Conservation (phyloP, 2,888 invertebrate species). For the Operophtera brumata region DNA sequence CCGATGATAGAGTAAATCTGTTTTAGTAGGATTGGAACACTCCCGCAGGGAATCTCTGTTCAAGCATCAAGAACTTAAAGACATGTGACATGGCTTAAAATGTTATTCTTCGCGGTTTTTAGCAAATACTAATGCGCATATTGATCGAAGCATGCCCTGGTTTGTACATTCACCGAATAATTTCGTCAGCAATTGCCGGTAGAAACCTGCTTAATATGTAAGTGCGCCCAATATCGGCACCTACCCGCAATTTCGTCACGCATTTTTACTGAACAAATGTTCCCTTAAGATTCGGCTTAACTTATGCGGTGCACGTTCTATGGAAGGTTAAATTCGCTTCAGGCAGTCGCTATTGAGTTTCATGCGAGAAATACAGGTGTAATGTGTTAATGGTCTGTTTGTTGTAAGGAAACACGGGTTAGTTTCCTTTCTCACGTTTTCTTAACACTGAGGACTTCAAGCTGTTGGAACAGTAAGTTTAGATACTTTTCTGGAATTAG, state of each 20-base stretch:
- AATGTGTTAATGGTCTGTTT: conserved; percentile 42
- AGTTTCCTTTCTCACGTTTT: too few relatives aligned
- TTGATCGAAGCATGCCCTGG: too few relatives aligned
- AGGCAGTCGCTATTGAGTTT: conserved; percentile 50
- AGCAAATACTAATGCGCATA: too few relatives aligned
- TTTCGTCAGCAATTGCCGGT: background rate
- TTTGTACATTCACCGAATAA: too few relatives aligned
- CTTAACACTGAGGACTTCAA: conserved; percentile 10
- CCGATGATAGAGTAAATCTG: too few relatives aligned
- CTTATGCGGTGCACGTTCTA: conserved; percentile 75
- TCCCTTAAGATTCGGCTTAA: conserved; percentile 71
- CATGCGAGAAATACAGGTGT: conserved; percentile 55
- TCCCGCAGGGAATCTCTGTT: too few relatives aligned
- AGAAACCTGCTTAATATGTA: background rate
- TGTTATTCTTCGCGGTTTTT: too few relatives aligned
- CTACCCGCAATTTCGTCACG: conserved; percentile 76
- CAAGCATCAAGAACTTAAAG: too few relatives aligned
- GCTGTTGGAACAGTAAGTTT: conserved; percentile 3
- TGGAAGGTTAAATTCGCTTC: conserved; percentile 66
- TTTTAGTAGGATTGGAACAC: too few relatives aligned
- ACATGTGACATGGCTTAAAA: too few relatives aligned
- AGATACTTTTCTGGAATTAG: conserved; percentile 8
- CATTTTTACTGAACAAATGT: conserved; percentile 76
- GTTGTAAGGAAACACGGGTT: conserved; percentile 10
- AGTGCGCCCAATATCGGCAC: conserved; percentile 28